These are phyloP conservation scores for Cantharis rufa DNA, from an alignment of 2,888 invertebrate genomes.

Conservation along the genomic window DNA sequence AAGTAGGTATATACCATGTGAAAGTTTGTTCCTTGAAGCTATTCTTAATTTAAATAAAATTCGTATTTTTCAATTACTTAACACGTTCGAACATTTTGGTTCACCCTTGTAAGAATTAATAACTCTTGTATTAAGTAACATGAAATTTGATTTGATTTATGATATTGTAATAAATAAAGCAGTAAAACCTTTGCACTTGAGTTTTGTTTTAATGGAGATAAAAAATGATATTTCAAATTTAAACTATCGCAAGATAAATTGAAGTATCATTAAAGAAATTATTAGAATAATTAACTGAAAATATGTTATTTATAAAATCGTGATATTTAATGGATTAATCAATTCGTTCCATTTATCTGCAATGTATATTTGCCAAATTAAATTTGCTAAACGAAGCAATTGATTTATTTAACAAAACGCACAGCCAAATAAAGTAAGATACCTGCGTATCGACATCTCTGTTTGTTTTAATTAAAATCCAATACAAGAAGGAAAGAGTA, in stretches of 20 bases:
- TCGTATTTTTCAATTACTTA: background rate
- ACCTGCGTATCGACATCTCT: slow-evolving; percentile 12
- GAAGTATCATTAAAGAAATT: background rate
- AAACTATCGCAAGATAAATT: background rate
- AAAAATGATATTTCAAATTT: background rate
- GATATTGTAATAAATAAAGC: background rate
- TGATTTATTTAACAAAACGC: background rate
- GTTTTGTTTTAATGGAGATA: background rate
- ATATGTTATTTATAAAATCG: background rate
- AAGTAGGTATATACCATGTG: background rate
- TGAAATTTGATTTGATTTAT: background rate
- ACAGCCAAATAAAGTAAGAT: slow-evolving; percentile 9
- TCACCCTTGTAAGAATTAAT: background rate
- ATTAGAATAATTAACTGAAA: background rate
- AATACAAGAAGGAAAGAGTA: slow-evolving; percentile 11
- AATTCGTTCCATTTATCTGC: slow-evolving; percentile 32
- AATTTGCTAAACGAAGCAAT: slow-evolving; percentile 36
- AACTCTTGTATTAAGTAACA: background rate
- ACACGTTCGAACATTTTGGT: background rate
- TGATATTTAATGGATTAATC: slow-evolving; percentile 5
- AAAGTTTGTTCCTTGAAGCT: background rate
- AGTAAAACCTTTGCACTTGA: background rate
- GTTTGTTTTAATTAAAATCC: slow-evolving; percentile 26
- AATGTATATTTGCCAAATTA: slow-evolving; percentile 39
- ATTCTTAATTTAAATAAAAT: background rate